Base-by-base conservation (phyloP, 30 jellyfish, hydroid and myxozoan species). In the Aurelia coerulea region DNA sequence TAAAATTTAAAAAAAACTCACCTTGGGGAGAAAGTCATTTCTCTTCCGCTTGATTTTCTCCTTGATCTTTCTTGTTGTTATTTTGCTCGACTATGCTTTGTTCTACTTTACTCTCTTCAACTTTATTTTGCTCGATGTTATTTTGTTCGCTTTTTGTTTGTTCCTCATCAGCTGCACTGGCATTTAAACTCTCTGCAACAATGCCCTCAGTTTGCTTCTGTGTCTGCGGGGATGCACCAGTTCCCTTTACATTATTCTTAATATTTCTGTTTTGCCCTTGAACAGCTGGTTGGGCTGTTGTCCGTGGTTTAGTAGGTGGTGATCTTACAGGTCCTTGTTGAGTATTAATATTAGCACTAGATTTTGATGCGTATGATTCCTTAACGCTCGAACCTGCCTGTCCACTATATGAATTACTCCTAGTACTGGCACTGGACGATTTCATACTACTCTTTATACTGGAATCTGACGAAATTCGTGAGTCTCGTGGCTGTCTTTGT, bases 281-380 rank as follows among this genome's bases (percentile, higher is more conserved):
- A 16, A 33, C 34, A 6, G 80, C 34, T 10, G 37, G 23, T n/a
- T 32, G 32, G 31, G 80, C 71, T 10, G 86, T 41, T 2, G 86
- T 65, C 60, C 72, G 32, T 35, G 71, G 85, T 50, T 52, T 59
- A n/a, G 78, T 75, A 35, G 85, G 80, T 46, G 78, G 92, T 18
- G 92, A 68, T 70, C 62, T 68, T 56, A 46, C 32, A 14, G 85
- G 63, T 29, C 90, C 74, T n/a, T 96, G 54, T 14, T 31, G 83
- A 17, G 92, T 53, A 13, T 33, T 83, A 10, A 75, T 70, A 31
- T 72, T 52, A 13, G 42, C 68, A 34, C 90, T 74, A 17, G 96
- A 94, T 54, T 88, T 94, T 5, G 99, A 84, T 2, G 99, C 99
- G 64, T 94, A 94, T 65, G 99, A 88, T 12, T 88, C 99, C 90